Evolutionary conservation across 2,888 invertebrate genomes (phyloP), one percentile per base, ranked within the genome.

Genomic region (Dastarcus helophoroides): DNA sequence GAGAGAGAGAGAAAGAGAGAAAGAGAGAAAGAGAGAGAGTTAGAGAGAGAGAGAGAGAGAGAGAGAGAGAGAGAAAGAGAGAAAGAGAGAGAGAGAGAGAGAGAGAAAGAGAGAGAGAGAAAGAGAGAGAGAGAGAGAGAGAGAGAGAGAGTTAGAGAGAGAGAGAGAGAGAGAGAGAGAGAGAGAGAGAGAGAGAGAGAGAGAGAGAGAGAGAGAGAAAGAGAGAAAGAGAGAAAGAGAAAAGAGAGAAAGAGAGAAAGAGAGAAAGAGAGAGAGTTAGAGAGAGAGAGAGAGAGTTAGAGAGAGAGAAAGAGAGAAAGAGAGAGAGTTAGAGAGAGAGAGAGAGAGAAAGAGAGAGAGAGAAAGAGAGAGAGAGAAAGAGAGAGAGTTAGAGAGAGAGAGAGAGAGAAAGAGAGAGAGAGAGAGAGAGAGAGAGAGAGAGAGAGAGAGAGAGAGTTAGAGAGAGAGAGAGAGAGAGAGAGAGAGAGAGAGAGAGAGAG

Each of bases 161-260:
- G n/a, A n/a, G n/a, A n/a, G n/a, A n/a, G n/a, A n/a, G 19, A 17
- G 19, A 17, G 19, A 17, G 19, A 17, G 19, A 17, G 19, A 17
- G 19, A 17, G 19, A 17, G 19, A 17, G 19, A 17, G 19, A 17
- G 19, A 17, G 19, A 17, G 19, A 17, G 19, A 17, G 19, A 17
- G 19, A 17, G 19, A 8, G 19, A 8, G 8, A 8, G 8, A 8
- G 19, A 17, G 19, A 17, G 19, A 17, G 19, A 17, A 8, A 17
- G 19, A 17, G 19, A 17, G 19, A 17, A 8, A 17, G 19, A 8
- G 8, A 8, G 8, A 8, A 17, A 8, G 8, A 8, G 8, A 8
- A 17, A 8, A 17, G 19, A 17, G 19, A 17, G 19, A 17, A 8
- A 17, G 19, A 17, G 19, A 17, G 19, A 17, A 8, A 17, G 19